phyloP scores from a whole-genome alignment of 2,888 invertebrate species.

The Scaptomyza polygonia region DNA sequence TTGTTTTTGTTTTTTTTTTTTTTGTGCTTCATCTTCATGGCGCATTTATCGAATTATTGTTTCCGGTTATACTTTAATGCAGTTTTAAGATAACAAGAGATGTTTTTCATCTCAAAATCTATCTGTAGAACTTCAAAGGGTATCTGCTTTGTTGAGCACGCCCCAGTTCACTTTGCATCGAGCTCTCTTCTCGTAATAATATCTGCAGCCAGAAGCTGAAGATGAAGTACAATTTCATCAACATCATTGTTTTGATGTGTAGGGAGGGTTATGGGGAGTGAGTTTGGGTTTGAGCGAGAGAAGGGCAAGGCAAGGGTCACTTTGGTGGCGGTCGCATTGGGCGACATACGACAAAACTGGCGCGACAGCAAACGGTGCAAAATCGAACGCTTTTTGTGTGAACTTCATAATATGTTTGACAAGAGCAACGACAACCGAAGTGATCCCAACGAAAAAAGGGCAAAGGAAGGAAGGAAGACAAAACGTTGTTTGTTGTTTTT shows the following conservation, averaged over 20 bases:
- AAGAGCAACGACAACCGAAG: constrained; percentile 23
- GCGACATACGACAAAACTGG: constrained; percentile 76
- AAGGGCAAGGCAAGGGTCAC: constrained; percentile 10
- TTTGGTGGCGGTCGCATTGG: constrained; percentile 66
- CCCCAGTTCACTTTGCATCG: constrained; percentile 36
- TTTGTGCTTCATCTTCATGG: constrained; percentile 61
- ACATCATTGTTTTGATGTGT: constrained; percentile 14
- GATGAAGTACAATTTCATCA: constrained; percentile 33
- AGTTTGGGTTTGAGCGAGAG: background rate
- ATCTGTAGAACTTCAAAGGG: background rate
- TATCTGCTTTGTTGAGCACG: background rate
- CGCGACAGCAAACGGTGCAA: constrained; percentile 82
- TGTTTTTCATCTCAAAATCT: background rate
- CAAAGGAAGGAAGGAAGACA: background rate
- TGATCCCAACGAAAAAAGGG: too few species aligned
- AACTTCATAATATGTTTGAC: constrained; percentile 84
- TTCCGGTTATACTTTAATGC: constrained; percentile 61
- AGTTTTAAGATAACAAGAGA: background rate
- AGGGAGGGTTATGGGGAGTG: constrained; percentile 1
- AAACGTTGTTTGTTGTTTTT: constrained; percentile 45
- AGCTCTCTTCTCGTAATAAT: constrained; percentile 8
- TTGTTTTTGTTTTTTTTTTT: too few species aligned
- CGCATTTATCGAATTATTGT: constrained; percentile 80
- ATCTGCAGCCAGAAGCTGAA: constrained; percentile 11
- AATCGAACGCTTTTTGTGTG: constrained; percentile 84